Evolutionary conservation across 2,113 vertebrate genomes (phyloP).

Genomic region (Sinocyclocheilus maitianheensis): DNA sequence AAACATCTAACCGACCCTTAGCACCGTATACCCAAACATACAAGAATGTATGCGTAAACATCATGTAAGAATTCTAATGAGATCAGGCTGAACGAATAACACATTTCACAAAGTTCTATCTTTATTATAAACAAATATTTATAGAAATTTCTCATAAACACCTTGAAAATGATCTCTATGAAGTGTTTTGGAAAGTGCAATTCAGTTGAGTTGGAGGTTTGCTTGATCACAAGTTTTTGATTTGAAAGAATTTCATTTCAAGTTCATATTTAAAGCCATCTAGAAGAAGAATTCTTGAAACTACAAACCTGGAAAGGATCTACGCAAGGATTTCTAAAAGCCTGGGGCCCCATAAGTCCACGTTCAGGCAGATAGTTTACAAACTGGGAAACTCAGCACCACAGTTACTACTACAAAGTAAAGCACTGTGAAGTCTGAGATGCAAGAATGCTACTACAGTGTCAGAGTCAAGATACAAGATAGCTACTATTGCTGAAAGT

Average conservation of each 20-base stretch:
- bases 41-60: not conserved
- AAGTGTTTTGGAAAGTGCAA: not conserved
- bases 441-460: not conserved
- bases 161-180: not conserved
- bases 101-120: not conserved
- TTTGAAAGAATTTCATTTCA: no score
- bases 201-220: not conserved
- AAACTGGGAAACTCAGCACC: conserved; percentile 2
- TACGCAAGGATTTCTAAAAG: not conserved
- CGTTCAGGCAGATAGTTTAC: not conserved
- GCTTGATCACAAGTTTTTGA: no score
- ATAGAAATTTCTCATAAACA: not conserved
- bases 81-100: not conserved
- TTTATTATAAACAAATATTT: not conserved
- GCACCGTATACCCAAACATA: not conserved
- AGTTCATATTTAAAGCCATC: not conserved
- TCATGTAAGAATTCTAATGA: not conserved
- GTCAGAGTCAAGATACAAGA: conserved; percentile 15
- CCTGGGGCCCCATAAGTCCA: not conserved
- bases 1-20: no score
- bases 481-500: not conserved
- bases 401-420: not conserved
- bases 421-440: conserved; percentile 20
- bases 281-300: not conserved
- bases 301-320: not conserved